Evolutionary conservation across 2,888 invertebrate genomes (phyloP).

Genomic region (Arctia plantaginis): DNA sequence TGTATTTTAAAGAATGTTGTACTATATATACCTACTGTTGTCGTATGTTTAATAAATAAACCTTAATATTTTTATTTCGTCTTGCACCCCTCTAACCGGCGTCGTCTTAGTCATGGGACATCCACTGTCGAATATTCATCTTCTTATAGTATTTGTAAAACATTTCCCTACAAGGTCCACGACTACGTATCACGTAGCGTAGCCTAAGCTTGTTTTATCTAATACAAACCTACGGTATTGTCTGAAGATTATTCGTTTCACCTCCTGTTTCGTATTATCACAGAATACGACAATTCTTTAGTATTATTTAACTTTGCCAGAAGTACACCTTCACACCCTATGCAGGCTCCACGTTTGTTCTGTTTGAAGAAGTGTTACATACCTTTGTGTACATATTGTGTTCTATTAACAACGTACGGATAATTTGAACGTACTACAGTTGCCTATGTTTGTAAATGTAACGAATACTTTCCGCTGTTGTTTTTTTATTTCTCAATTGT

Average conservation of each 20-base stretch:
- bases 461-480: background rate
- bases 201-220: slow-evolving; percentile 29
- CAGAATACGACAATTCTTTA: slow-evolving; percentile 47
- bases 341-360: slow-evolving; percentile 13
- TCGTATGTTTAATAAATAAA: background rate
- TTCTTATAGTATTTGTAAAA: too few relatives aligned
- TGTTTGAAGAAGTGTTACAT: slow-evolving; percentile 59
- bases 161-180: background rate
- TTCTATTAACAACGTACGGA: slow-evolving; percentile 24
- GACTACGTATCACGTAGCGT: slow-evolving; percentile 7
- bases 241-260: slow-evolving; percentile 56
- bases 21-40: too few relatives aligned
- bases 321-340: slow-evolving; percentile 51
- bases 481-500: background rate
- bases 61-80: background rate
- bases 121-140: background rate
- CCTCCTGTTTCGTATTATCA: slow-evolving; percentile 56
- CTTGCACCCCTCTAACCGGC: background rate
- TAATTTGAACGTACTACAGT: slow-evolving; percentile 18
- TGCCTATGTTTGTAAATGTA: slow-evolving; percentile 17
- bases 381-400: slow-evolving; percentile 26
- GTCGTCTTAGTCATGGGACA: background rate
- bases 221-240: slow-evolving; percentile 46
- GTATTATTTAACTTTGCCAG: slow-evolving; percentile 44
- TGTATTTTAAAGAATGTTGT: too few relatives aligned